These are phyloP conservation scores for Tupaia tana DNA, from an alignment of 2,113 vertebrate genomes.

Conservation along the genomic window DNA sequence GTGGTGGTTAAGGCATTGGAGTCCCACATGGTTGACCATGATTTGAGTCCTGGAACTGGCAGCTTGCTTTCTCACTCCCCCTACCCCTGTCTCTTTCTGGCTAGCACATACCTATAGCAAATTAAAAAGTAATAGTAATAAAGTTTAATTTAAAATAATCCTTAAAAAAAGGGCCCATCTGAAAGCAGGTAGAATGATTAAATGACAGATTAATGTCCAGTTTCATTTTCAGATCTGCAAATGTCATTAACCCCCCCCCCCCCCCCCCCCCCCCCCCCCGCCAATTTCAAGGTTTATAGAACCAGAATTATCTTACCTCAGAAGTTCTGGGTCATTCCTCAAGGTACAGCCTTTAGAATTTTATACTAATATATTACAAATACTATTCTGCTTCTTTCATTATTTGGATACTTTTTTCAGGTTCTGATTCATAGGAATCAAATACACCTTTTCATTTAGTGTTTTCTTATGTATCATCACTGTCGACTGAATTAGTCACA, in stretches of 20 bases:
- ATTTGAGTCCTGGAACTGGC: too few species aligned
- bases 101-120: too few species aligned
- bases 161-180: not conserved
- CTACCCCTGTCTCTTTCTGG: too few species aligned
- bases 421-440: slow-evolving; percentile 7
- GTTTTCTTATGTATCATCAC: not conserved
- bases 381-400: not conserved
- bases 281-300: not conserved
- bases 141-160: too few species aligned
- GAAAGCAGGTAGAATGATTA: not conserved
- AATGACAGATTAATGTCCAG: not conserved
- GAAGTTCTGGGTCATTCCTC: not conserved
- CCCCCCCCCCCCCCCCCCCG: not conserved
- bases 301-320: not conserved
- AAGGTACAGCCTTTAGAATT: not conserved
- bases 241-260: not conserved
- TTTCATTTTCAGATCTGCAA: not conserved
- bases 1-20: too few species aligned
- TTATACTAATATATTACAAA: not conserved
- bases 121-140: too few species aligned
- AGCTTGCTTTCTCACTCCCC: too few species aligned
- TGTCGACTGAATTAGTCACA: not conserved
- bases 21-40: too few species aligned
- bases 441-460: not conserved
- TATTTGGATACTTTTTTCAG: not conserved